Evolutionary conservation across 2,797 vertebrate species (phyloP), one percentile per base, ranked within the genome.

Genomic region (Cebuella pygmaea): DNA sequence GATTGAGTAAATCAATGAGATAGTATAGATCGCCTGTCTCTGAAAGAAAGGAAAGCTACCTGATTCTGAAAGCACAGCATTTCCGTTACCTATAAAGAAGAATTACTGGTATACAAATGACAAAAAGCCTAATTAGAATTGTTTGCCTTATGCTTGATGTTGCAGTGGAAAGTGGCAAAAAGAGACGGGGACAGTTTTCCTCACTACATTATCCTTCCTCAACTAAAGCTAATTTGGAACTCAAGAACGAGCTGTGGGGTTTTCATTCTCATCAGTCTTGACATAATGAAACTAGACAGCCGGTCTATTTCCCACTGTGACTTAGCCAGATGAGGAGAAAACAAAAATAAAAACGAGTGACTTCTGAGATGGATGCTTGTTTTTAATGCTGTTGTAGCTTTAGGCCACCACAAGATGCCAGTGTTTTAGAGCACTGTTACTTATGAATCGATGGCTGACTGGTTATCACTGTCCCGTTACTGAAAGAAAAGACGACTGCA

Each of bases 1-100:
- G 94, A 90, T 26, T 94, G 48, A 33, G 92, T 92, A 81, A 97
- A 92, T 98, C 97, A 11, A 59, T 94, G 39, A 92, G 46, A 59
- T 36, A 46, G 3, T 57, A 88, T 7, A 94, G 82, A 82, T 82
- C 90, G 20, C 7, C 30, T 93, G 7, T 82, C 67, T 95, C 39
- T 95, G 80, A 96, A 8, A 83, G 84, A 97, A 96, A 97, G 52
- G 22, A 64, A 95, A 67, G 55, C 94, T 95, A 10, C 48, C 52
- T 50, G 20, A 17, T 97, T 90, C 33, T 94, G 46, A 76, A 96
- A 97, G 91, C 14, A 36, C 11, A 95, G 26, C 8, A 39, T 93
- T 97, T 57, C 55, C 93, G 89, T 86, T 92, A 41, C 17, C 76
- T 90, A 87, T 92, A 89, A 97, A 95, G 59, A 93, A 48, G 46